phyloP scores from a whole-genome alignment of 30 jellyfish, hydroid and myxozoan genomes.

The Aurelia coerulea region DNA sequence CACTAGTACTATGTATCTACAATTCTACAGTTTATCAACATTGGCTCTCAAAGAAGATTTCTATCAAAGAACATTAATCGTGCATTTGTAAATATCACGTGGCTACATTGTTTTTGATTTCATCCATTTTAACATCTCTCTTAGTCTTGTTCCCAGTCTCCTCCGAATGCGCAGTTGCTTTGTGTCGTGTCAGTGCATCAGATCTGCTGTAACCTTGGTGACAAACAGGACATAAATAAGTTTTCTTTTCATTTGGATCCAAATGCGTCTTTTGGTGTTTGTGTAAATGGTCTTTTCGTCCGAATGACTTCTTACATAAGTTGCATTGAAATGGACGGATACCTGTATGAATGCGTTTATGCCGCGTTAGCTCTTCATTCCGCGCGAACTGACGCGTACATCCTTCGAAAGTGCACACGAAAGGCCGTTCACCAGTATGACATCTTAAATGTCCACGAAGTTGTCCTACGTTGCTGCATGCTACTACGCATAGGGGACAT shows the following conservation, averaged over 20 bases:
- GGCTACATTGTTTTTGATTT: no score
- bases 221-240: conserved; percentile 52
- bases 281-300: conserved; percentile 78
- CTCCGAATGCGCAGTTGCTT: conserved; percentile 60
- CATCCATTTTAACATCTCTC: no score
- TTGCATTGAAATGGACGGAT: conserved; percentile 67
- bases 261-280: conserved; percentile 72
- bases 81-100: no score
- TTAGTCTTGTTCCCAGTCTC: background rate
- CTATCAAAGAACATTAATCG: no score
- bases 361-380: conserved; percentile 81
- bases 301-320: conserved; percentile 51
- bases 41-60: no score
- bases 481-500: conserved; percentile 57
- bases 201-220: conserved; percentile 69
- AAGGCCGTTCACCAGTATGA: conserved; percentile 84
- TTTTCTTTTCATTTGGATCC: conserved; percentile 45
- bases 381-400: conserved; percentile 70
- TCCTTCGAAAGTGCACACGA: conserved; percentile 46
- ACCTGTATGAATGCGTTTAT: conserved; percentile 80
- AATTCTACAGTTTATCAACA: no score
- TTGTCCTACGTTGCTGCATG: conserved; percentile 80
- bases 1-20: no score
- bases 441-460: conserved; percentile 73
- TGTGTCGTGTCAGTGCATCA: conserved; percentile 54